phyloP scores from a whole-genome alignment of 2,888 invertebrate species.

The Mechanitis messenoides region DNA sequence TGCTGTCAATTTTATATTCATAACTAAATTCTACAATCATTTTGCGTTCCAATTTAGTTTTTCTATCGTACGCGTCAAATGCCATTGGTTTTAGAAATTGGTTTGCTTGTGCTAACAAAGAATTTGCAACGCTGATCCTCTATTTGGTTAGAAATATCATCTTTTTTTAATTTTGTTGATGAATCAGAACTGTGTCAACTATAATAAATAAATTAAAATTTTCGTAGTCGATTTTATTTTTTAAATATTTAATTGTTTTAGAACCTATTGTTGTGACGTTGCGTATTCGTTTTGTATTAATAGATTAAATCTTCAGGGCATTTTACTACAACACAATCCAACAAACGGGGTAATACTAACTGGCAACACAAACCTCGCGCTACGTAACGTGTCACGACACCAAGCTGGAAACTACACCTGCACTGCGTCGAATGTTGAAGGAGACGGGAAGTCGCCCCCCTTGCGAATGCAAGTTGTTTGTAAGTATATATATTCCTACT shows the following conservation, averaged over 20 bases:
- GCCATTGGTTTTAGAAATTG: conserved; percentile 21
- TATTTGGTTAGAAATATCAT: conserved; percentile 3
- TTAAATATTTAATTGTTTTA: not conserved
- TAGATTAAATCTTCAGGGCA: conserved; percentile 75
- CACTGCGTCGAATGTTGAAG: conserved; percentile 93
- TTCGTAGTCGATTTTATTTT: not conserved
- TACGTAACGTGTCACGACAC: conserved; percentile 86
- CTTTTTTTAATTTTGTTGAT: not conserved
- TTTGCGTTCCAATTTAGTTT: conserved; percentile 22
- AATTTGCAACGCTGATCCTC: conserved; percentile 7
- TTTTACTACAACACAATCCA: conserved; percentile 87
- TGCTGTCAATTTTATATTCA: conserved; percentile 22
- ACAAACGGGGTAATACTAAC: conserved; percentile 89
- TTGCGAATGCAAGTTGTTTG: conserved; percentile 92
- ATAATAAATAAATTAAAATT: not conserved
- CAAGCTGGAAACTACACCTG: conserved; percentile 93
- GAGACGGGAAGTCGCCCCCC: conserved; percentile 89
- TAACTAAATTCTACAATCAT: conserved; percentile 26
- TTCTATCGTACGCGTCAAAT: conserved; percentile 17
- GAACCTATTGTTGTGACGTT: no score
- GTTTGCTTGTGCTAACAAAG: conserved; percentile 9
- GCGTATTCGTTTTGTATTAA: no score
- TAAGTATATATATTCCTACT: conserved; percentile 76
- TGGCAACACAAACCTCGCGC: conserved; percentile 84
- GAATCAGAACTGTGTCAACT: not conserved